Percentiles rank a stretch among this genome's conserved stretches.
Conservation (phyloP, 2,888 invertebrate species). For the Yponomeuta malinellus region DNA sequence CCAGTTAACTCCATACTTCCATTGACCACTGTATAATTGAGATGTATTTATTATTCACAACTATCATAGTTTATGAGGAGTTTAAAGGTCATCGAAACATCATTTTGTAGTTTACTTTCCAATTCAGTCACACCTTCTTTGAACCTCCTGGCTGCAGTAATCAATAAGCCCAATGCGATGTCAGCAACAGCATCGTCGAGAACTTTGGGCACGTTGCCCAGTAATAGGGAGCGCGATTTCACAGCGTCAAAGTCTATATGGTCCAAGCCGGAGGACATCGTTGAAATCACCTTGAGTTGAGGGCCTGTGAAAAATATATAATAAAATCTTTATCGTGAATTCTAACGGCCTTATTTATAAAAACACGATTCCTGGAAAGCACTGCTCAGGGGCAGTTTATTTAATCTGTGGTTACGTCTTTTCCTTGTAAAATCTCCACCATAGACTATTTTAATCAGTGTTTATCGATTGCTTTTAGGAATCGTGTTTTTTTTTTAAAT, state of each 20-base stretch:
- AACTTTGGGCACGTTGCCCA: constrained; percentile 88
- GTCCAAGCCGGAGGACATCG: constrained; percentile 92
- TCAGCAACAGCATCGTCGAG: constrained; percentile 88
- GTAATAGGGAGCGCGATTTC: constrained; percentile 80
- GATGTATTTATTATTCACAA: constrained; percentile 3
- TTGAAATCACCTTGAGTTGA: constrained; percentile 83
- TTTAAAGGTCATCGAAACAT: neutral
- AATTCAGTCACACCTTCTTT: constrained; percentile 83
- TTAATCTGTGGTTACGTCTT: too few species aligned
- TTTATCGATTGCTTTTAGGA: too few species aligned
- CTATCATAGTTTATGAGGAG: neutral
- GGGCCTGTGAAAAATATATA: constrained; percentile 61
- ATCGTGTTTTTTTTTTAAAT: too few species aligned
- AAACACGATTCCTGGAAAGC: too few species aligned
- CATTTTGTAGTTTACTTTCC: constrained; percentile 58
- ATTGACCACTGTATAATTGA: constrained; percentile 69
- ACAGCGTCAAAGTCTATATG: constrained; percentile 85
- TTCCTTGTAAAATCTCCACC: too few species aligned
- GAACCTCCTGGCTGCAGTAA: constrained; percentile 85
- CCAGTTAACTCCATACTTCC: constrained; percentile 83
- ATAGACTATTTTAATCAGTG: too few species aligned
- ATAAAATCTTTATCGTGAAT: too few species aligned
- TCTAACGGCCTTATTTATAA: too few species aligned
- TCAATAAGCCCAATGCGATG: constrained; percentile 83
- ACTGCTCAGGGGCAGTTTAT: too few species aligned